Evolutionary conservation across 2,113 vertebrate species (phyloP), one percentile per base, ranked within the genome.

Genomic region (Panthera tigris): DNA sequence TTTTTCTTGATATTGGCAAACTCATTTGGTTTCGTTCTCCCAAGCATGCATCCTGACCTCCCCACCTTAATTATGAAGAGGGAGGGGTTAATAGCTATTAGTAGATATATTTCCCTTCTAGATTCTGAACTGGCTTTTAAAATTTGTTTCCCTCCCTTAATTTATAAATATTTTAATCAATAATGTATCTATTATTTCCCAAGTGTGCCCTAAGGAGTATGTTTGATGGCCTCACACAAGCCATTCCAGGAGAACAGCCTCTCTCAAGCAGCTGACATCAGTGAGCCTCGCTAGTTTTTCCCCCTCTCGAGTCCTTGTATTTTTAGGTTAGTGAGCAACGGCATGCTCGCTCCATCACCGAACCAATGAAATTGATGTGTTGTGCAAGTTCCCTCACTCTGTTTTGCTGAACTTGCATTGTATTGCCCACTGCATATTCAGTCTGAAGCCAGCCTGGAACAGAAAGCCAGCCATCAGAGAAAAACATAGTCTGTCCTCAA

Each of bases 171-270:
- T 97, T 97, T 97, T 93, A 95, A 98, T 98, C 91, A 98, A 98
- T 98, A 98, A 98, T 98, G 98, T 97, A 98, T 97, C 84, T 86
- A 23, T 98, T 97, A 89, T 98, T 98, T 98, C 98, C 98, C 98
- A 93, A 90, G 95, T 94, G 98, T 98, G 92, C 97, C 91, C 94
- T 95, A 97, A 97, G 91, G 66, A 83, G 98, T 94, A 82, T 97
- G 95, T 95, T 90, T 98, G 97, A 98, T 98, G 97, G 98, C 96
- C 94, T 97, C 96, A 94, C 73, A 87, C 87, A 96, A 97, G 95
- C 91, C 98, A 97, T 98, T 98, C 91, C 69, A 97, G 1, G 15
- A 98, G 95, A 94, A 87, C 74, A 66, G 95, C 8, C 11, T 90
- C 94, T 96, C 95, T 96, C 1, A 3, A 94, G 97, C 95, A 98